Evolutionary conservation across 2,113 vertebrate genomes (phyloP), one percentile per base, ranked within the genome.

Genomic region (Xiphorhynchus elegans): DNA sequence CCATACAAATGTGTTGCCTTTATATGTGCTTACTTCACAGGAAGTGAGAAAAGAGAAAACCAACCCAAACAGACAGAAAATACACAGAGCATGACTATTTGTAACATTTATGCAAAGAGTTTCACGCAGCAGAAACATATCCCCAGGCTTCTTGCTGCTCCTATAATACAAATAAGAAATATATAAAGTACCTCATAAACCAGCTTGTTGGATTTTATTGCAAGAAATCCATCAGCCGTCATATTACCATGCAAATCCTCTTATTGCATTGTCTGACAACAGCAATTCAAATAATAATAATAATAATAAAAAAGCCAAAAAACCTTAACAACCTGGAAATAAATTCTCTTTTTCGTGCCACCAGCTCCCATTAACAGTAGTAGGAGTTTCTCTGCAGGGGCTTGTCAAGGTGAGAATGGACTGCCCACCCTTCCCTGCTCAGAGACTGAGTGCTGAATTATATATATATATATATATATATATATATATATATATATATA

Each of bases 201-300:
- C 64, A 92, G 92, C 73, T 96, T 90, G 80, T 92, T 92, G 83
- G 79, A 84, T 89, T 96, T 95, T 89, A 94, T 81, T 78, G 92
- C 76, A 29, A 95, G 88, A 75, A 95, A 95, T 93, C 86, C 80
- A 92, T 93, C 93, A 96, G 88, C 86, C 49, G n/a, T 84, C 92
- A 79, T 50, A 92, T 96, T 97, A 82, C 73, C 80, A 93, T 82
- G 92, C 90, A 96, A 93, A 96, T 97, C 88, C 69, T 78, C 92
- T 96, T 89, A 90, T 7, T 92, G 60, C 72, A 62, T 87, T 96
- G 88, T 93, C 85, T 89, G 90, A 96, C 83, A 95, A 82, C 52
- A 75, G 66, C 64, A 78, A 86, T 92, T 82, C 44, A 68, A 90
- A 74, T 50, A 6, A 28, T 64, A 64, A 58, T 58, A 23, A 18